Base-by-base conservation (phyloP, 2,888 invertebrate species). In the Metopia argyrocephala region DNA sequence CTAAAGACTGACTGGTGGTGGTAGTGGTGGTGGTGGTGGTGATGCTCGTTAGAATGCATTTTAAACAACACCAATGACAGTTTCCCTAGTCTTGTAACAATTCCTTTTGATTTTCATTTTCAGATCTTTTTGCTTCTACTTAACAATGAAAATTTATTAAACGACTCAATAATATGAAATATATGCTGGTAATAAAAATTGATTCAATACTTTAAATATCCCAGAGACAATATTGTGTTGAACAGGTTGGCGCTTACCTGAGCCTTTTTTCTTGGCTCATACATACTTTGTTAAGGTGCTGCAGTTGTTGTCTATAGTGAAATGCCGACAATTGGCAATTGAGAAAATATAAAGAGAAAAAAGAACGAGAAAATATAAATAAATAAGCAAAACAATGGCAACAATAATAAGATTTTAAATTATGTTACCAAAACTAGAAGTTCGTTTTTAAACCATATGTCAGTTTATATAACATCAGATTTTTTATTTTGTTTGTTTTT, bases 121-220 rank as follows among this genome's bases (percentile, higher is more conserved):
- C n/a, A n/a, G n/a, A n/a, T n/a, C 31, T 25, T 56, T 48, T 25
- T 57, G 23, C 3, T 3, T 45, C 15, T 20, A 15, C 6, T 68
- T 38, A 69, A 69, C 70, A 70, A 70, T 78, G 76, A 31, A 65
- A 78, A 83, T 74, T 83, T 83, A 83, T 84, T 83, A 82, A 87
- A 89, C 88, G 87, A 87, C 89, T 88, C 88, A 89, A 88, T 88
- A 88, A 89, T 86, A 87, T 87, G 87, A 87, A 89, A 89, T 88
- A 88, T 87, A 89, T 89, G 88, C 85, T 82, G 81, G 86, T 84
- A 84, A 89, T 88, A 89, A 89, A 86, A 89, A 88, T 85, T 87
- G 86, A 86, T 89, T 87, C 87, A 87, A 89, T 86, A 85, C 85
- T 84, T 86, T 84, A 86, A 87, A 83, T 82, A 80, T 64, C 61